Conservation (phyloP, 2,797 vertebrate species). For the Tadarida brasiliensis region DNA sequence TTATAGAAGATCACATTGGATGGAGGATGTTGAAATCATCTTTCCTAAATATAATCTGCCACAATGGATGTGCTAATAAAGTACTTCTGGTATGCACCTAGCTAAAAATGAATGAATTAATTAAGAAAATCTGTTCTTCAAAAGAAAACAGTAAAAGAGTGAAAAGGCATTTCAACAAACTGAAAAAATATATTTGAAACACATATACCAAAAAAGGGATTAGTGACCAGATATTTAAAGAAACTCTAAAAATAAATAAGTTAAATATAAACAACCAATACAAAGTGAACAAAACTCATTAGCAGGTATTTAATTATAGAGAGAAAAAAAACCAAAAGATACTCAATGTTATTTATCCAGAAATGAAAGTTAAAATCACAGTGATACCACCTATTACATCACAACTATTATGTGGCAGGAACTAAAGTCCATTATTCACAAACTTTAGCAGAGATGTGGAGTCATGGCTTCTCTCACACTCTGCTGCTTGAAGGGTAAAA, state of each 20-base stretch:
- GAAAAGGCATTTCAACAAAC: neutral
- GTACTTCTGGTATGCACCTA: neutral
- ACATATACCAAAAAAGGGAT: neutral
- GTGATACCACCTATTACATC: neutral
- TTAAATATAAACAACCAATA: neutral
- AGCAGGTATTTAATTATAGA: neutral
- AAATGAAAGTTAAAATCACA: neutral
- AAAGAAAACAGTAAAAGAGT: neutral
- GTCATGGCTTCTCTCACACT: neutral
- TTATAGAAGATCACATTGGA: neutral
- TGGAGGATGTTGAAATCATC: neutral
- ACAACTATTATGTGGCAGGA: neutral
- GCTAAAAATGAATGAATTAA: neutral
- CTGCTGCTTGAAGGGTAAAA: neutral
- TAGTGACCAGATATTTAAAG: neutral
- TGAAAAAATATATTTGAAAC: neutral
- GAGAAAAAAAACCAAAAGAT: neutral
- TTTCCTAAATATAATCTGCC: neutral
- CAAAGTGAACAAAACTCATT: neutral
- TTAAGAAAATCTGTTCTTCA: neutral
- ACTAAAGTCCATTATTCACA: neutral
- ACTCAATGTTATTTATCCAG: neutral
- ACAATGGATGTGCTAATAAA: neutral
- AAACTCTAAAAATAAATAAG: neutral
- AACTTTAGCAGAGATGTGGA: neutral